A percentile compares a stretch with the other conserved stretches of the same genome.
These are phyloP conservation scores for Agriopis marginaria DNA, from an alignment of 2,888 invertebrate species.

Conservation along the genomic window DNA sequence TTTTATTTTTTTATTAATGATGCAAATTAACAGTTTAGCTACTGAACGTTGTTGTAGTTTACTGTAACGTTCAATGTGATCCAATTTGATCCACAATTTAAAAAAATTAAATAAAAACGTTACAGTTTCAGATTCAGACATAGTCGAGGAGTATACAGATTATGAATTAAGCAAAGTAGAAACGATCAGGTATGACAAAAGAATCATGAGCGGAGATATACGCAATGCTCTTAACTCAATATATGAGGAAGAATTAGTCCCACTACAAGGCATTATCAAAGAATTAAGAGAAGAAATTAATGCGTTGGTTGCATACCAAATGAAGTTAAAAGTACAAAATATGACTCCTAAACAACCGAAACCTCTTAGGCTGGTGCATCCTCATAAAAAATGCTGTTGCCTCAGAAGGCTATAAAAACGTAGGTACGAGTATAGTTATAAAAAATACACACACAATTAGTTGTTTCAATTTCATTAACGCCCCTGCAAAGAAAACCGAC, in stretches of 20 bases:
- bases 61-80: too few relatives aligned
- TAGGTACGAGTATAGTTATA: background rate
- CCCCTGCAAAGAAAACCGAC: background rate
- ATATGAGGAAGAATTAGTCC: conserved; percentile 68
- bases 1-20: too few relatives aligned
- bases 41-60: too few relatives aligned
- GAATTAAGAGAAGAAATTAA: conserved; percentile 66
- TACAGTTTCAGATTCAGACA: conserved; percentile 21
- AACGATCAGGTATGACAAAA: conserved; percentile 22
- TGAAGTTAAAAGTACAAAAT: conserved; percentile 53
- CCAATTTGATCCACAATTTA: too few relatives aligned
- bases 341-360: conserved; percentile 16
- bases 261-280: conserved; percentile 65
- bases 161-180: conserved; percentile 18
- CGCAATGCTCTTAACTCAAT: conserved; percentile 50
- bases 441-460: background rate
- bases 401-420: conserved; percentile 39
- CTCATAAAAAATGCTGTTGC: conserved; percentile 57
- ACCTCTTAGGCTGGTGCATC: conserved; percentile 13
- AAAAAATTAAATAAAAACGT: background rate
- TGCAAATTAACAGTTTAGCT: too few relatives aligned
- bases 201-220: conserved; percentile 28
- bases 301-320: conserved; percentile 57
- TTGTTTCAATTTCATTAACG: background rate
- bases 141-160: background rate